Base-by-base conservation (phyloP, 1,140 invertebrate species). In the Camponotus pennsylvanicus region DNA sequence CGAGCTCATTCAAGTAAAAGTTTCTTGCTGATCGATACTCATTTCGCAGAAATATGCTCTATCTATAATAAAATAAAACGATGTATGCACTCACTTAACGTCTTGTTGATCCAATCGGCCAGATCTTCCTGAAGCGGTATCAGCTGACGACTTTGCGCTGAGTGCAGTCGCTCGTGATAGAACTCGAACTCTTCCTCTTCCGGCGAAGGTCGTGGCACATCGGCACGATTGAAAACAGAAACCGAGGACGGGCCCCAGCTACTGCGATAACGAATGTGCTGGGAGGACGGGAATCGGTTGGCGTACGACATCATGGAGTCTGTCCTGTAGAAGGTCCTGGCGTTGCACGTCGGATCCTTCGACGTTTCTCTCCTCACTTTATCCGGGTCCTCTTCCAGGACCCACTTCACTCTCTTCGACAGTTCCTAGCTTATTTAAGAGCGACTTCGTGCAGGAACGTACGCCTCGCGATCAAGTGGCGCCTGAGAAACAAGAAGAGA, bases 31-130 rank as follows among this genome's bases (percentile, higher is more conserved):
- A 57, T 78, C 63, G 27, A 57, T 57, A 40, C 34, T 77, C 21
- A 42, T n/a, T 9, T 45, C 59, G 15, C 21, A 15, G 5, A 66
- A 13, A 66, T 78, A 64, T 18, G 40, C 8, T 34, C 21, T 63
- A 2, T 45, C 37, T 45, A 13, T 66, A 49, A 66, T 32, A 3
- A 9, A 49, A 66, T 32, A 3, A 9, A 61, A 61, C 11, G 11
- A 49, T 2, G 9, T 52, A 66, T 40, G n/a, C 66, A 96, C 96
- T 97, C 93, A 98, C 97, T 97, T 87, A 98, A 96, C 77, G 97
- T 97, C 92, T 97, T 98, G 94, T 98, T 98, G 82, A 98, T 97
- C 98, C 98, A 98, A 92, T 98, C 98, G 18, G 97, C 97, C 67
- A 98, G 94, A 95, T 98, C 98, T 93, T 98, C 97, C 92, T 98